Evolutionary conservation across 2,113 vertebrate species (phyloP).

Genomic region (Pituophis catenifer): DNA sequence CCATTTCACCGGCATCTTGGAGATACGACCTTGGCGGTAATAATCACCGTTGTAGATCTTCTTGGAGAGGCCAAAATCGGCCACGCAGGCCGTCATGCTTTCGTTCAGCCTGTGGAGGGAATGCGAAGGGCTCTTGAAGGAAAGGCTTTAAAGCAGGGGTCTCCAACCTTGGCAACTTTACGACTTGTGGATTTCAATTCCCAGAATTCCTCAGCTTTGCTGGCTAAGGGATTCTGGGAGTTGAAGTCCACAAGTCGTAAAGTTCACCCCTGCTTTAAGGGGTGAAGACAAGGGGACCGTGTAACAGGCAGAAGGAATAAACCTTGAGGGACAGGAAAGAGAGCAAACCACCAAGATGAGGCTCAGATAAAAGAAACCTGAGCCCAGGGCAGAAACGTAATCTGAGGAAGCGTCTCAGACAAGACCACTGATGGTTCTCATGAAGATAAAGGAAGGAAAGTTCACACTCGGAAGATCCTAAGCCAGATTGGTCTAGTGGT

Average conservation of each 20-base stretch:
- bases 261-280: too few relatives aligned
- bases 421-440: not conserved
- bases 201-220: too few relatives aligned
- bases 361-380: not conserved
- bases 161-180: too few relatives aligned
- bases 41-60: constrained; percentile 93
- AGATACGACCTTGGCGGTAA: constrained; percentile 89
- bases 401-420: not conserved
- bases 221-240: too few relatives aligned
- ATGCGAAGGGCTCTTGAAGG: too few relatives aligned
- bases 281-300: accelerated
- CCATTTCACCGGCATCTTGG: constrained; percentile 95
- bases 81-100: constrained; percentile 91
- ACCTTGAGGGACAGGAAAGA: too few relatives aligned
- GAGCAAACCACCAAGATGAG: not conserved
- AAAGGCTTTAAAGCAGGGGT: not conserved
- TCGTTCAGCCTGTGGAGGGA: constrained; percentile 80
- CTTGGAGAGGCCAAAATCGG: constrained; percentile 91
- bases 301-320: not conserved
- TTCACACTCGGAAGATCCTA: not conserved
- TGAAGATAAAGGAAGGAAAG: not conserved
- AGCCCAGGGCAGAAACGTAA: not conserved
- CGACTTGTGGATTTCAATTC: too few relatives aligned
- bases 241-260: too few relatives aligned
- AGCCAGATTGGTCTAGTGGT: too few relatives aligned